Conservation (phyloP, 2,797 vertebrate genomes). For the Lutjanus argentimaculatus region DNA sequence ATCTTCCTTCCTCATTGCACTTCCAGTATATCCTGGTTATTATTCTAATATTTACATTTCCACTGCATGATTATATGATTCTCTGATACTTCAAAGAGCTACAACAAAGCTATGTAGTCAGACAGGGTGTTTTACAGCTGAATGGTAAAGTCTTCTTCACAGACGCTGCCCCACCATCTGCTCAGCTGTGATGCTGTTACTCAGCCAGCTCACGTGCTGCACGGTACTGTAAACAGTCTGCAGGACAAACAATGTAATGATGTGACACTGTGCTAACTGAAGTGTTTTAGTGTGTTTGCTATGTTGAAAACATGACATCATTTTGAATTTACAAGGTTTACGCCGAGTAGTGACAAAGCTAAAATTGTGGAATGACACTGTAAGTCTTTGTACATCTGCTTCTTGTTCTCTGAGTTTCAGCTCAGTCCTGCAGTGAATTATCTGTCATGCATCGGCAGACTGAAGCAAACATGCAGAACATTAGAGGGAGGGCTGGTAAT, state of each 20-base stretch:
- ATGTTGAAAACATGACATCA: not conserved
- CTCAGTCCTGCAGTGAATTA: constrained; percentile 19
- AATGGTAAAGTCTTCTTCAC: constrained; percentile 56
- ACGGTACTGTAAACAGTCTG: constrained; percentile 46
- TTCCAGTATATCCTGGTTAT: constrained; percentile 26
- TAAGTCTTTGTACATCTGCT: constrained; percentile 31
- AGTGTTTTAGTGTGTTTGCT: constrained; percentile 18
- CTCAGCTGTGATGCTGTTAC: constrained; percentile 40
- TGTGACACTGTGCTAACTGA: constrained; percentile 18
- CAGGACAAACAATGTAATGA: constrained; percentile 26
- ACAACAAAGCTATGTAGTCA: constrained; percentile 24
- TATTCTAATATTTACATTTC: constrained; percentile 37
- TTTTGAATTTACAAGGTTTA: constrained; percentile 17
- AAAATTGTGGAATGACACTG: constrained; percentile 31
- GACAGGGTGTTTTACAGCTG: constrained; percentile 44
- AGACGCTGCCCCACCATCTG: constrained; percentile 62
- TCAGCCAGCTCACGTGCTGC: constrained; percentile 33
- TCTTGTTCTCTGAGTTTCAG: constrained; percentile 41
- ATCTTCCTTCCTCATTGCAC: constrained; percentile 25
- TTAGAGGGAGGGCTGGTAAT: constrained; percentile 13
- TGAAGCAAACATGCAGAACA: constrained; percentile 28
- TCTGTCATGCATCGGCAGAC: constrained; percentile 15
- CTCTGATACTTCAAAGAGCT: constrained; percentile 34
- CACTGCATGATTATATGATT: constrained; percentile 4
- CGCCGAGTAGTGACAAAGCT: not conserved